Evolutionary conservation across 2,797 vertebrate genomes (phyloP), one percentile per base, ranked within the genome.

Genomic region (Ataeniobius toweri): DNA sequence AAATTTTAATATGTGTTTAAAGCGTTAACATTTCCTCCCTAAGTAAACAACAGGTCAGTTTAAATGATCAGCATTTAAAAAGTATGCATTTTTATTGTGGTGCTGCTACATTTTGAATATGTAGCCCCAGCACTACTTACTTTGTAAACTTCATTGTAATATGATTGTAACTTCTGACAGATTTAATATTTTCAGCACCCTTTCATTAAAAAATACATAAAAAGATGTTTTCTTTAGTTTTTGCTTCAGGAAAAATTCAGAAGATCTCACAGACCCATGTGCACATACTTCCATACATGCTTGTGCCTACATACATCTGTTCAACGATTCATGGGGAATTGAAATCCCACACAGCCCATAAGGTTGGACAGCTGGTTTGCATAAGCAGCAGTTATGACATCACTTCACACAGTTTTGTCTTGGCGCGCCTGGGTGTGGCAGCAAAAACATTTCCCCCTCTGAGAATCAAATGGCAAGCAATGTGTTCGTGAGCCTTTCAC

Each of bases 321-420:
- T 67, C 70, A 85, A 41, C 67, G 61, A 88, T 75, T 75, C 82
- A 76, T 44, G 7, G 74, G 59, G 78, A 81, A 84, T 88, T 65
- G 74, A 77, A 90, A 83, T 89, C 76, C 78, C 59, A 55, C 59
- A 67, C 77, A 80, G 81, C 75, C 74, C 86, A 82, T 88, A 89
- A 89, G 86, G 76, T 82, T 80, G 55, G 86, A 89, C 94, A 95
- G 93, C 93, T 94, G 95, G 91, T 92, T 92, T 91, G 63, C 74
- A 93, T 95, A 74, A 93, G 90, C 80, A 18, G 88, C 81, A 89
- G 84, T 86, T 84, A 92, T 95, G 93, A 95, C 91, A 91, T 96
- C 93, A 94, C 89, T 76, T 88, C 78, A 71, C 78, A 80, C 86
- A 83, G 90, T 91, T 92, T 91, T 86, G 86, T 91, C 82, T 88